Evolutionary conservation across 2,888 invertebrate species (phyloP).

Genomic region (Mesorhabditis spiculigera): DNA sequence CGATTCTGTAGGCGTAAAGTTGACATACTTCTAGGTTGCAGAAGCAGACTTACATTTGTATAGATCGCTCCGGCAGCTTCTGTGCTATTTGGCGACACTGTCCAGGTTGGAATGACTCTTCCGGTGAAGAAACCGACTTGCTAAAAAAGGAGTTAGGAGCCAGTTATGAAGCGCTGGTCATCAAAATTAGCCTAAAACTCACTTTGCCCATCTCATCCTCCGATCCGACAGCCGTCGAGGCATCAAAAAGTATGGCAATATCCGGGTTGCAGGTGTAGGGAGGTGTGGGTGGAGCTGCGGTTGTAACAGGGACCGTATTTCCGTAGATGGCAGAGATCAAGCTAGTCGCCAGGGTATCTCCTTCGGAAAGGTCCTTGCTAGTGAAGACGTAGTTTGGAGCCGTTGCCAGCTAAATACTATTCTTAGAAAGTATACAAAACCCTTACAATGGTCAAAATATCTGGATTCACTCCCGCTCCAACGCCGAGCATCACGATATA

Average conservation of each 20-base stretch:
- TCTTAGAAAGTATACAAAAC: too few relatives aligned
- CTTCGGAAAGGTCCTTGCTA: not conserved
- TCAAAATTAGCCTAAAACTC: not conserved
- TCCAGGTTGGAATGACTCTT: not conserved
- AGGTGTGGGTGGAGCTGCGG: not conserved
- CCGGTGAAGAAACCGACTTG: not conserved
- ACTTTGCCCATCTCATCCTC: not conserved
- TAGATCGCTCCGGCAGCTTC: not conserved
- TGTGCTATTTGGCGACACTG: not conserved
- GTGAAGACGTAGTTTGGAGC: too few relatives aligned
- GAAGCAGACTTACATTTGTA: not conserved
- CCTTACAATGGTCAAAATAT: not conserved
- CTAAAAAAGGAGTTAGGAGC: not conserved
- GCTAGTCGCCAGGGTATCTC: not conserved
- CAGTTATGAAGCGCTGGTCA: not conserved
- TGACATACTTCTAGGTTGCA: too few relatives aligned
- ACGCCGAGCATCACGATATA: not conserved
- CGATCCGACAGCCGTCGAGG: not conserved
- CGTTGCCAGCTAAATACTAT: too few relatives aligned
- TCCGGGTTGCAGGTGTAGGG: not conserved
- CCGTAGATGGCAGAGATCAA: not conserved
- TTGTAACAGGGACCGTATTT: not conserved
- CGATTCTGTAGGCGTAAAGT: too few relatives aligned
- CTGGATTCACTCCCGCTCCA: not conserved
- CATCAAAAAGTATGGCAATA: not conserved